Evolutionary conservation across 2,888 invertebrate genomes (phyloP), one percentile per base, ranked within the genome.

Genomic region (Eilema sororculum): DNA sequence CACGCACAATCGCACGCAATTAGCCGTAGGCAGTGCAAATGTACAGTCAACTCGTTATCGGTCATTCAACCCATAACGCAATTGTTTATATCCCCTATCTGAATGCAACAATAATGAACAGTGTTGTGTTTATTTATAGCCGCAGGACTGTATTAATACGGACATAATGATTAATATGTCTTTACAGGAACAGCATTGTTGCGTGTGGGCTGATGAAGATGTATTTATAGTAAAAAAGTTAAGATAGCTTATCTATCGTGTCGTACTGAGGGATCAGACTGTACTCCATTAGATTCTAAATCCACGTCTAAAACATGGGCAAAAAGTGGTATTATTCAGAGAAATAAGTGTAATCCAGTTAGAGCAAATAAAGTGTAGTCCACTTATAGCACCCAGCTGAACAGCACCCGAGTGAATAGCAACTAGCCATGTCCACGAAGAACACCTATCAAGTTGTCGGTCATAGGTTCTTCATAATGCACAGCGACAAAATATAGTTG

Each of bases 81-180:
- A 73, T 76, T 83, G 77, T 81, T 76, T 74, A 75, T 73, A 73
- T 25, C 59, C 52, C 68, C 67, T 78, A 78, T 80, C 75, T 73
- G n/a, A 60, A 9, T 59, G 61, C 73, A 59, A 57, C 25, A 78
- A 79, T 78, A 65, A 80, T 71, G 70, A 65, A 69, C 66, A 65
- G 62, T 52, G 52, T 75, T 72, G 74, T 79, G 71, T 72, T 79
- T 78, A 73, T 74, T 77, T 73, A 78, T 78, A 72, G 41, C 65
- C 63, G 41, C 69, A 69, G 65, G 66, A 65, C 24, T 74, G 71
- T 69, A 74, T 80, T 80, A 73, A 66, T 59, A 71, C 65, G 66
- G 33, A 74, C 68, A 56, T 68, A 66, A 68, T 69, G 60, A 71
- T 25, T 69, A 65, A 69, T 69, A 24, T 6, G n/a, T n/a, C 41